These are phyloP conservation scores for Oryzaephilus surinamensis DNA, from an alignment of 1,140 invertebrate species.

Conservation along the genomic window DNA sequence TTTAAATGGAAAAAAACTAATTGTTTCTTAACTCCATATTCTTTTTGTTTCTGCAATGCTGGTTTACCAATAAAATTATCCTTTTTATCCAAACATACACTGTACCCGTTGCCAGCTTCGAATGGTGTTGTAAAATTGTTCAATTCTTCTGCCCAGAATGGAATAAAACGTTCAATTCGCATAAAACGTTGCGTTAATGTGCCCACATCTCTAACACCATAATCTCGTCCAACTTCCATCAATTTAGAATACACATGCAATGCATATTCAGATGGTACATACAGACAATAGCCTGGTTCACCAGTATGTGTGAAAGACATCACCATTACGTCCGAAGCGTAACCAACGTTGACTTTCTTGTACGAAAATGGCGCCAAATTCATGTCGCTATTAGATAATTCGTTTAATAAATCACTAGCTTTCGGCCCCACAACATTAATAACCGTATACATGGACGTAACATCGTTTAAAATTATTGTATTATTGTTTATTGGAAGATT, in stretches of 20 bases:
- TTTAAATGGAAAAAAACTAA: conserved; percentile 65
- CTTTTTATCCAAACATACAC: conserved; percentile 57
- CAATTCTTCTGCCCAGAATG: conserved; percentile 59
- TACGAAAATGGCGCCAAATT: conserved; percentile 65
- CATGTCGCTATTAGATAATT: conserved; percentile 61
- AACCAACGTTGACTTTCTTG: conserved; percentile 63
- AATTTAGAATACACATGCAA: conserved; percentile 68
- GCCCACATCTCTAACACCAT: conserved; percentile 63
- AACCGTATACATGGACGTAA: conserved; percentile 75
- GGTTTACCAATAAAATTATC: conserved; percentile 64
- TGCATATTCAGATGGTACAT: conserved; percentile 69
- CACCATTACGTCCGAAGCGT: conserved; percentile 65
- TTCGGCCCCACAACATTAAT: conserved; percentile 77
- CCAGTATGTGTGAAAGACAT: conserved; percentile 76
- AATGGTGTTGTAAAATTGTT: conserved; percentile 63
- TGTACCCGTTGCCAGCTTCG: conserved; percentile 63
- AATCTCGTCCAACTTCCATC: conserved; percentile 49
- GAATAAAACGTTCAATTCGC: conserved; percentile 51
- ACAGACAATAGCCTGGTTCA: conserved; percentile 72
- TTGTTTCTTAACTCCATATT: conserved; percentile 54
- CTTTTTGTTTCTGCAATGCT: conserved; percentile 57
- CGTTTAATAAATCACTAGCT: conserved; percentile 56
- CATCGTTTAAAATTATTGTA: conserved; percentile 57
- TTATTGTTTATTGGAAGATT: conserved; percentile 54
- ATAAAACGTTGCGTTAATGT: conserved; percentile 65